Evolutionary conservation across 2,113 vertebrate species (phyloP).

Genomic region (Mus musculus): DNA sequence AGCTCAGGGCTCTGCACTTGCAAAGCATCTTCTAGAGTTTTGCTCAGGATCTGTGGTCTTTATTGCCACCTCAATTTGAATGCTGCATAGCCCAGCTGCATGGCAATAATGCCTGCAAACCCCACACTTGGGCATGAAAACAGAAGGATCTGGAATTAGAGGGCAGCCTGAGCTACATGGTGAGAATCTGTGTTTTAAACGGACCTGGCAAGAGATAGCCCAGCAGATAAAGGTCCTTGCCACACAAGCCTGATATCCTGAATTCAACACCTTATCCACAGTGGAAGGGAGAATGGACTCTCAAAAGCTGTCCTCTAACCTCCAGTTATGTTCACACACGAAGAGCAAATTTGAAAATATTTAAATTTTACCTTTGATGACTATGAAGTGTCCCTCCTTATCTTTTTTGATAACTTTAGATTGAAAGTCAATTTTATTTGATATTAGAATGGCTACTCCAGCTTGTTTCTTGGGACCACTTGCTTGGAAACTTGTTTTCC

Average conservation of each 20-base stretch:
- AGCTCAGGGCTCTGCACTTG: neutral
- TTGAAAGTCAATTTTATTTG: too few species aligned
- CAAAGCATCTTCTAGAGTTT: neutral
- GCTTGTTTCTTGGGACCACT: too few species aligned
- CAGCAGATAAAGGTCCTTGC: neutral
- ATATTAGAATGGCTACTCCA: too few species aligned
- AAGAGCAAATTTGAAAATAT: neutral
- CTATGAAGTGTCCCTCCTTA: too few species aligned
- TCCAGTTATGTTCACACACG: neutral
- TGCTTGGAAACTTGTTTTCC: too few species aligned
- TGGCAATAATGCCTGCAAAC: too few species aligned
- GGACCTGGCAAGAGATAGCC: neutral
- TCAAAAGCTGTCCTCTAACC: too few species aligned
- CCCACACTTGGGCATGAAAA: neutral
- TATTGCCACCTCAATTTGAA: constrained; percentile 25
- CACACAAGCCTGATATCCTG: neutral
- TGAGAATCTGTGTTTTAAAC: neutral
- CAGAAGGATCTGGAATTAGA: neutral
- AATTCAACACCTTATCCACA: neutral
- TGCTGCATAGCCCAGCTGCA: neutral
- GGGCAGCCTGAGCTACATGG: neutral
- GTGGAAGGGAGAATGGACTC: neutral
- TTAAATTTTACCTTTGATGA: neutral
- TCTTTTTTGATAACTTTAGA: too few species aligned
- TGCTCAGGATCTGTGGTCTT: neutral